Conservation (phyloP, 2,113 vertebrate genomes). For the Epinephelus lanceolatus region DNA sequence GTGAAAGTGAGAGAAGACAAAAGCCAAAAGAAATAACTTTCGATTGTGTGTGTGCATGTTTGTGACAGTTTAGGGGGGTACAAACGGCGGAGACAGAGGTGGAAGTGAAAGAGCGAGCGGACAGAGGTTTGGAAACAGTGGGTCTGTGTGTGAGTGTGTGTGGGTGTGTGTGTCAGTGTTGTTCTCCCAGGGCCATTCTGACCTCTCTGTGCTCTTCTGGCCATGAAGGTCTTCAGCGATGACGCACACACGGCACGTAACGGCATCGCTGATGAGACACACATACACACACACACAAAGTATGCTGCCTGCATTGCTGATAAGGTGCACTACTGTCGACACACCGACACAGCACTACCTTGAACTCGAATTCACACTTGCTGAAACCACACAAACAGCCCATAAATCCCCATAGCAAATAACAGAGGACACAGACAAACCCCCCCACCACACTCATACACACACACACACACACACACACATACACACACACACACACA, state of each 20-base stretch:
- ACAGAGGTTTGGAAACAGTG: slow-evolving; percentile 14
- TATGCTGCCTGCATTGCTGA: slow-evolving; percentile 79
- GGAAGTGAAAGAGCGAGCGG: background rate
- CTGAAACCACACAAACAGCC: slow-evolving; percentile 82
- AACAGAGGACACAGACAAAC: slow-evolving; percentile 74
- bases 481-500: slow-evolving; percentile 44
- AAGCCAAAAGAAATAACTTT: slow-evolving; percentile 12
- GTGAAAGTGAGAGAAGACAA: background rate
- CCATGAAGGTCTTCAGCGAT: slow-evolving; percentile 82
- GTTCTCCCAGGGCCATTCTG: slow-evolving; percentile 79
- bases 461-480: slow-evolving; percentile 31
- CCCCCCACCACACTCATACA: background rate
- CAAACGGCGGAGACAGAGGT: background rate
- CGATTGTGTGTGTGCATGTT: slow-evolving; percentile 14
- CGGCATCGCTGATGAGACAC: slow-evolving; percentile 73
- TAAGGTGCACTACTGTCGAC: slow-evolving; percentile 75
- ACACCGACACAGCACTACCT: slow-evolving; percentile 77
- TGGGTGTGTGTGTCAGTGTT: slow-evolving; percentile 30
- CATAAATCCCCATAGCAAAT: slow-evolving; percentile 81
- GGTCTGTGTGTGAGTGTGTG: slow-evolving; percentile 19
- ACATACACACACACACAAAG: slow-evolving; percentile 47
- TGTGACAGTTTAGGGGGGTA: background rate
- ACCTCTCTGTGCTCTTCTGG: slow-evolving; percentile 81
- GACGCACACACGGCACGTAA: slow-evolving; percentile 79
- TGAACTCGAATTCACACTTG: slow-evolving; percentile 79